Evolutionary conservation across 2,797 vertebrate genomes (phyloP).

Genomic region (Acrossocheilus fasciatus): DNA sequence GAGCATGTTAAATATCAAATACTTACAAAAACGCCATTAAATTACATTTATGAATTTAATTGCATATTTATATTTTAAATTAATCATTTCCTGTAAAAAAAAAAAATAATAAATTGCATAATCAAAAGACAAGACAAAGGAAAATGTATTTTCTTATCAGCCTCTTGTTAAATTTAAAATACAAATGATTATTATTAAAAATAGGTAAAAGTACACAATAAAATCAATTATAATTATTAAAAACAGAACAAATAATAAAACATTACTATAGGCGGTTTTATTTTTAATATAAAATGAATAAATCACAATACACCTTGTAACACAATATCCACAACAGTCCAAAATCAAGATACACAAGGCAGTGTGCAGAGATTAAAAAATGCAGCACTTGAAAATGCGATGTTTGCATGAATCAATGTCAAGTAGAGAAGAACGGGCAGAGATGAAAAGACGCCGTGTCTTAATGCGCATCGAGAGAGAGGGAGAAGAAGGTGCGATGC

Average conservation of each 20-base stretch:
- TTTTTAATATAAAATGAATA: background rate
- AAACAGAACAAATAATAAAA: background rate
- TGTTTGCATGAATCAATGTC: conserved; percentile 62
- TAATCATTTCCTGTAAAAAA: background rate
- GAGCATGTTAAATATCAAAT: background rate
- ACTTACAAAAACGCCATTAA: background rate
- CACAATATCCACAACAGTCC: conserved; percentile 31
- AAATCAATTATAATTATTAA: background rate
- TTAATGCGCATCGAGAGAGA: conserved; percentile 75
- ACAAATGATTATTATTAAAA: background rate
- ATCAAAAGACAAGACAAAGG: background rate
- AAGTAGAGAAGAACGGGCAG: conserved; percentile 65
- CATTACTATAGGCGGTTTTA: background rate
- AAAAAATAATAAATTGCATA: background rate
- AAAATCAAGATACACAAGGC: conserved; percentile 42
- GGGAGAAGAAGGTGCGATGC: conserved; percentile 73
- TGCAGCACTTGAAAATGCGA: conserved; percentile 63
- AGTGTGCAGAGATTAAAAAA: conserved; percentile 59
- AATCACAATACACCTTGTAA: background rate
- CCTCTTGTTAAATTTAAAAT: background rate
- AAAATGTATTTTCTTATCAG: background rate
- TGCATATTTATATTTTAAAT: background rate
- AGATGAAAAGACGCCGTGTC: conserved; percentile 65
- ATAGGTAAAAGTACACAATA: conserved; percentile 14
- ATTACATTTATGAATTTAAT: background rate